Percentiles rank a stretch among this genome's conserved stretches.
Conservation (phyloP, 2,797 vertebrate species). For the Anguilla obscura region DNA sequence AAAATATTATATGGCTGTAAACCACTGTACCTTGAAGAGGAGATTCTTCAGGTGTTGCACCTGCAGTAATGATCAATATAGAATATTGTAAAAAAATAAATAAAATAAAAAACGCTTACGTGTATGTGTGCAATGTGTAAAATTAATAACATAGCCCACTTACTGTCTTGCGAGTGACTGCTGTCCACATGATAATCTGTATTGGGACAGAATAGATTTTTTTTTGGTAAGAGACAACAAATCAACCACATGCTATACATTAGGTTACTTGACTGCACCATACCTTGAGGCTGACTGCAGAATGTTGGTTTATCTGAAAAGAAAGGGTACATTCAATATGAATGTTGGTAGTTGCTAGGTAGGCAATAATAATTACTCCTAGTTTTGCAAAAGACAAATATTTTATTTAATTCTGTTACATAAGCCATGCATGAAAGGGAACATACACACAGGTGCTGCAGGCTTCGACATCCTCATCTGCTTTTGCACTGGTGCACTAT, state of each 20-base stretch:
- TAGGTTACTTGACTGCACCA: neutral
- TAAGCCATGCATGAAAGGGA: no score
- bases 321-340: no score
- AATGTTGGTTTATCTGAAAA: no score
- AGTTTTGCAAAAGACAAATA: no score
- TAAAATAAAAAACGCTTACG: neutral
- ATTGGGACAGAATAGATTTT: neutral
- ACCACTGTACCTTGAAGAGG: conserved; percentile 1
- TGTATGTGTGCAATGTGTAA: neutral
- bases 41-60: neutral
- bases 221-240: neutral
- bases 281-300: neutral
- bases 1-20: neutral
- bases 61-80: neutral
- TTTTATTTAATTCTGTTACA: no score
- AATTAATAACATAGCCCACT: neutral
- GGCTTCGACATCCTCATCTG: no score
- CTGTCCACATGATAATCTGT: neutral
- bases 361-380: no score
- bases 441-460: no score
- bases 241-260: neutral
- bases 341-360: no score
- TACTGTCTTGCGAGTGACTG: neutral
- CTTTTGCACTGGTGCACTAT: no score
- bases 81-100: neutral